Evolutionary conservation across 2,797 vertebrate species (phyloP).

Genomic region (Pseudochirops corinnae): DNA sequence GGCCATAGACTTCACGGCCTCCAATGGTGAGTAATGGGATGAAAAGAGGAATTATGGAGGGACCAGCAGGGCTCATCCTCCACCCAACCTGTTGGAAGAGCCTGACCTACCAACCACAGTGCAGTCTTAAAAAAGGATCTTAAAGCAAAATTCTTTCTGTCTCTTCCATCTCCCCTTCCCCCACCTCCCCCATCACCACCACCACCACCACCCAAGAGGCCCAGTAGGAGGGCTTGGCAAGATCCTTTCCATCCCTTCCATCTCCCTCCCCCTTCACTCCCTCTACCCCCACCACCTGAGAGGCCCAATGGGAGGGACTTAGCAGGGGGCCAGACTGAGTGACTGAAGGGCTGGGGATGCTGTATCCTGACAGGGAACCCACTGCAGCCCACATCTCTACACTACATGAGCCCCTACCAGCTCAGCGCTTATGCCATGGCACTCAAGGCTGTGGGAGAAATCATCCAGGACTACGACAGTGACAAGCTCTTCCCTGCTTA

Average conservation of each 20-base stretch:
- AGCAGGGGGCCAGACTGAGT: neutral
- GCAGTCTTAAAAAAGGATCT: neutral
- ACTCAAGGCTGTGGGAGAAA: slow-evolving; percentile 97
- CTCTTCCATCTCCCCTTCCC: neutral
- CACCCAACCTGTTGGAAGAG: slow-evolving; percentile 10
- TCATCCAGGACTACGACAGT: slow-evolving; percentile 99
- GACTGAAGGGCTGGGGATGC: slow-evolving; percentile 9
- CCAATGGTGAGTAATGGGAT: slow-evolving; percentile 91
- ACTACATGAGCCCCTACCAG: slow-evolving; percentile 98
- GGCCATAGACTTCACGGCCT: slow-evolving; percentile 98
- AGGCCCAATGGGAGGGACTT: neutral
- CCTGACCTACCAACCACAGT: slow-evolving; percentile 1
- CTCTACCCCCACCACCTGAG: neutral
- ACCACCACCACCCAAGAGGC: neutral
- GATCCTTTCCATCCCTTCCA: neutral
- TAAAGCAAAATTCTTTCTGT: neutral
- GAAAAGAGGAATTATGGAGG: neutral
- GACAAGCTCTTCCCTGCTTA: slow-evolving; percentile 99
- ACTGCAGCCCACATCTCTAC: slow-evolving; percentile 96
- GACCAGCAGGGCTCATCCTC: slow-evolving; percentile 9
- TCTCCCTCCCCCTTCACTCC: neutral
- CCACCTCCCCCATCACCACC: no score
- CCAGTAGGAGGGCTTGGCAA: neutral
- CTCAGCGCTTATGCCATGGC: slow-evolving; percentile 99
- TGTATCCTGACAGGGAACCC: slow-evolving; percentile 89